phyloP scores from a whole-genome alignment of 2,113 vertebrate genomes.

The Neolamprologus falcicula region DNA sequence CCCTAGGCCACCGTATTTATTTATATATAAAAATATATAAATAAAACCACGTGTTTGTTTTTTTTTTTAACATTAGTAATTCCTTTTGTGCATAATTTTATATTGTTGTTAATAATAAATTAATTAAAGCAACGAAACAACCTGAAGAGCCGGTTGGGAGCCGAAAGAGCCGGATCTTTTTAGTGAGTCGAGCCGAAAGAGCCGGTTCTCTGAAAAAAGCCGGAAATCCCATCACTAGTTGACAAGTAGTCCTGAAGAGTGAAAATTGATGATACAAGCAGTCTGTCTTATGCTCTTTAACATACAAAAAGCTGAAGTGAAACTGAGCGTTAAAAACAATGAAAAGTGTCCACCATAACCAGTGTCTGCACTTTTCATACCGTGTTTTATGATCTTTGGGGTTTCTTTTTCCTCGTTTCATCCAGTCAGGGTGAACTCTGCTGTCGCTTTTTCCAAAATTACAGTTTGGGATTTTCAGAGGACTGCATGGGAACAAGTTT shows the following conservation, averaged over 20 bases:
- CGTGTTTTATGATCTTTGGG: not conserved
- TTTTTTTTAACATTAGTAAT: not conserved
- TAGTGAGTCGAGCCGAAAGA: not conserved
- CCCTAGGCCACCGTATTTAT: not conserved
- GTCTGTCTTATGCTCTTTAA: not conserved
- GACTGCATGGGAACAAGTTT: not conserved
- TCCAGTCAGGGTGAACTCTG: not conserved
- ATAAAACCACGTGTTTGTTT: accelerated
- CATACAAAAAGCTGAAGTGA: not conserved
- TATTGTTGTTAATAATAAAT: not conserved
- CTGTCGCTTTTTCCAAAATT: not conserved
- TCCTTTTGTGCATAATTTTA: not conserved
- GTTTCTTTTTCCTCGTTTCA: not conserved
- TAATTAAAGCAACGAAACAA: not conserved
- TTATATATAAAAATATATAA: not conserved
- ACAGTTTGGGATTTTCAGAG: not conserved
- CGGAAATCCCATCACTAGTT: not conserved
- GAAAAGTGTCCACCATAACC: not conserved
- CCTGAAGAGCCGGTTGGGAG: not conserved
- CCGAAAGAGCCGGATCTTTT: not conserved
- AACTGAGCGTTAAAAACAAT: not conserved
- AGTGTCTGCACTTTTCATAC: not conserved
- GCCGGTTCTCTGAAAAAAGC: not conserved
- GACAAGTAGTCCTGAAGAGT: not conserved
- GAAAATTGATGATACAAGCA: not conserved